Conservation (phyloP, 2,888 invertebrate genomes). For the Parapristionchus giblindavisi region DNA sequence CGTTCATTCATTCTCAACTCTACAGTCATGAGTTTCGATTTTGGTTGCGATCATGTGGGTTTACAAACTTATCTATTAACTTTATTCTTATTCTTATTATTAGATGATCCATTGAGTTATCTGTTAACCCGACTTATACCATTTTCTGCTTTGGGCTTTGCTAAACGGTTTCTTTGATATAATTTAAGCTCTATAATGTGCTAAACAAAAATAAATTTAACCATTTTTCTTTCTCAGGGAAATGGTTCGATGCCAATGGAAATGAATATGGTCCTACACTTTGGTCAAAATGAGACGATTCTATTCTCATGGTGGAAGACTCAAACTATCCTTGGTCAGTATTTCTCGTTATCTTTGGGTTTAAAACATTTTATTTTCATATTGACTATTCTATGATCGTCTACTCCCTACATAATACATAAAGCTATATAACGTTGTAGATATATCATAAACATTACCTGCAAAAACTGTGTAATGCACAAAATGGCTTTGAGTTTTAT, state of each 20-base stretch:
- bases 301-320: conserved; percentile 66
- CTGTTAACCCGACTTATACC: neutral
- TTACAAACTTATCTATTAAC: neutral
- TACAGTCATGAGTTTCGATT: conserved; percentile 5
- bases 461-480: no score
- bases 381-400: no score
- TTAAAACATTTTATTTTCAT: no score
- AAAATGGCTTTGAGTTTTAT: no score
- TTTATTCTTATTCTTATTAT: neutral
- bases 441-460: no score
- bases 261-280: conserved; percentile 61
- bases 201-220: no score
- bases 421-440: no score
- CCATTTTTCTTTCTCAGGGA: neutral
- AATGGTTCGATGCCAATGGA: conserved; percentile 41
- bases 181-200: no score
- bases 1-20: neutral
- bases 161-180: no score
- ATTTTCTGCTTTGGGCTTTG: no score
- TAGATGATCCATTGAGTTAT: neutral
- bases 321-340: conserved; percentile 50
- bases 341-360: no score
- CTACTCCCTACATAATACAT: no score
- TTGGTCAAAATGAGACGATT: conserved; percentile 62
- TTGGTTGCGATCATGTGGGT: conserved; percentile 15